Conservation (phyloP, 1,140 invertebrate genomes). For the Hycleus cichorii region DNA sequence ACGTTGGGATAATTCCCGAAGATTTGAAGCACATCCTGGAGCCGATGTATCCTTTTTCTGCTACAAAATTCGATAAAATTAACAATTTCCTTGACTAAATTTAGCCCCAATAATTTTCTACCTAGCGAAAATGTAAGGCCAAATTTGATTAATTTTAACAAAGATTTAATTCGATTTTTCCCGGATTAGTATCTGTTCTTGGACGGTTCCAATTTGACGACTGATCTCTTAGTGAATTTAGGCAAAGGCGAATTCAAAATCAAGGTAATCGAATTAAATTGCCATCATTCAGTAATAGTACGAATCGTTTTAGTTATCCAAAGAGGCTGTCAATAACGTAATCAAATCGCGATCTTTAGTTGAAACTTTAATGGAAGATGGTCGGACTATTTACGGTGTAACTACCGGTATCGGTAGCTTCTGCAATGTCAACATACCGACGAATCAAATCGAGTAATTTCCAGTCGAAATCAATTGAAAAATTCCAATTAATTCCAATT, state of each 20-base stretch:
- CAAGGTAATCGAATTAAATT: conserved; percentile 40
- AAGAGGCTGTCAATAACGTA: conserved; percentile 50
- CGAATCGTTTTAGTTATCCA: conserved; percentile 41
- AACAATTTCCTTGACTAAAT: neutral
- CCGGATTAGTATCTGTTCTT: conserved; percentile 44
- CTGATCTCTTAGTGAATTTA: conserved; percentile 52
- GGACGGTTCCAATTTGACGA: conserved; percentile 52
- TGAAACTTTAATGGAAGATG: conserved; percentile 55
- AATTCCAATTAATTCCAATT: neutral
- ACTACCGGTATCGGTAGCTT: conserved; percentile 76
- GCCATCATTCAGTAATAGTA: neutral
- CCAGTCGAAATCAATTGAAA: neutral
- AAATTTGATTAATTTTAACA: neutral
- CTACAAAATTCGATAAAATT: too few species aligned
- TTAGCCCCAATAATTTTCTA: conserved; percentile 6
- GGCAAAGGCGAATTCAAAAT: conserved; percentile 54
- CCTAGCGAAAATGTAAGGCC: conserved; percentile 6
- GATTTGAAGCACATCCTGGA: conserved; percentile 55
- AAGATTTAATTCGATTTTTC: neutral
- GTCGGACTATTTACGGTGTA: conserved; percentile 64
- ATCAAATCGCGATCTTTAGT: conserved; percentile 49
- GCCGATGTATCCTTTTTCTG: conserved; percentile 48
- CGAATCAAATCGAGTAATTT: conserved; percentile 54
- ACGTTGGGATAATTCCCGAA: conserved; percentile 46
- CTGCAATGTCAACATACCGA: conserved; percentile 52